phyloP scores from a whole-genome alignment of 2,113 vertebrate species.

The Scomber scombrus region DNA sequence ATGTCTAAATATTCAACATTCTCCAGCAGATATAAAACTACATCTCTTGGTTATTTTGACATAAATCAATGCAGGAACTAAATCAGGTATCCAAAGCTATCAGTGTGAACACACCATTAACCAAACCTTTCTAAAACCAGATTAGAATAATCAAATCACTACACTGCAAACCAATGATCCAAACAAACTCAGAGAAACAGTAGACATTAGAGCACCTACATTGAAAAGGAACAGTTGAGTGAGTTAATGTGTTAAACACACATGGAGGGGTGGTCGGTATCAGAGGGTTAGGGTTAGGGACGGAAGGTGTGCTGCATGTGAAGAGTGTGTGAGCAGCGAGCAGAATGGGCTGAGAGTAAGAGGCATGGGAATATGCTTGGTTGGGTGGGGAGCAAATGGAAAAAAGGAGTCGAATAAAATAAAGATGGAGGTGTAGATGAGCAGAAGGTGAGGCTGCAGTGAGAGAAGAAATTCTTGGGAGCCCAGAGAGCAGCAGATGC shows the following conservation, averaged over 20 bases:
- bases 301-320: background rate
- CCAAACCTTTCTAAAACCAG: background rate
- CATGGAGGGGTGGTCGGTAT: background rate
- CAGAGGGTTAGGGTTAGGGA: background rate
- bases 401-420: constrained; percentile 29
- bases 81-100: background rate
- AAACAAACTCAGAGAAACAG: background rate
- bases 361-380: constrained; percentile 20
- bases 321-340: background rate
- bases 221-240: constrained; percentile 3
- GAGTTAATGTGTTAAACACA: constrained; percentile 14
- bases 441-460: constrained; percentile 23
- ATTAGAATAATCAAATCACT: background rate
- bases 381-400: constrained; percentile 31
- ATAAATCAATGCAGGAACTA: background rate
- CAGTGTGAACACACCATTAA: background rate
- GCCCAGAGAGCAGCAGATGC: constrained; percentile 37
- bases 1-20: background rate
- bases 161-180: background rate
- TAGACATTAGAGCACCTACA: constrained; percentile 13
- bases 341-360: constrained; percentile 10
- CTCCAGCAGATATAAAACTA: too few relatives aligned
- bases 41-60: background rate
- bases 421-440: constrained; percentile 54
- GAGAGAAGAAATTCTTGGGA: constrained; percentile 39